A percentile compares a stretch with the other conserved stretches of the same genome.
Conservation (phyloP, 2,888 invertebrate genomes). For the Euproctis similis region DNA sequence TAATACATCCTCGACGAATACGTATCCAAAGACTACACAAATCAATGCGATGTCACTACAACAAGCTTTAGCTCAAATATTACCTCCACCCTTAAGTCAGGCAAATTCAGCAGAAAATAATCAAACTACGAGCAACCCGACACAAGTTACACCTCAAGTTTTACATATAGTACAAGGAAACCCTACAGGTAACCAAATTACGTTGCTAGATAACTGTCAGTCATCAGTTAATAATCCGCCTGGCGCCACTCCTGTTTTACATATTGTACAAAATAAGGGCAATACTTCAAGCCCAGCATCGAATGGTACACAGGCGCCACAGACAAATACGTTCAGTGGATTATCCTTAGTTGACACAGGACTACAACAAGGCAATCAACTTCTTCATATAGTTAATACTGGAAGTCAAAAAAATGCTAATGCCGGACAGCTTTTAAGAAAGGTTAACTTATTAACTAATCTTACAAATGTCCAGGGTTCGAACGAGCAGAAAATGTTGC, state of each 20-base stretch:
- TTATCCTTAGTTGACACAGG: conserved; percentile 61
- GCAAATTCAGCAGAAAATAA: conserved; percentile 40
- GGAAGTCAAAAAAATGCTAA: conserved; percentile 53
- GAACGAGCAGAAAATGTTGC: conserved; percentile 74
- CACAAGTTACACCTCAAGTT: conserved; percentile 45
- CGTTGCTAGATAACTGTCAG: conserved; percentile 55
- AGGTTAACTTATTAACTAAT: conserved; percentile 68
- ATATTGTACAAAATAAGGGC: conserved; percentile 65
- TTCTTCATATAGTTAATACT: conserved; percentile 68
- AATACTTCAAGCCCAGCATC: conserved; percentile 28
- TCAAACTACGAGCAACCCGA: conserved; percentile 27
- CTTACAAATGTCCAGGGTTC: conserved; percentile 62
- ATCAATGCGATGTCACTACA: conserved; percentile 63
- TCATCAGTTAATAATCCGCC: conserved; percentile 56
- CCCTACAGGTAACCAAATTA: conserved; percentile 52
- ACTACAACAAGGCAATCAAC: conserved; percentile 64
- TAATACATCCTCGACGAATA: conserved; percentile 26
- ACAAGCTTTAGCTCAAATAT: conserved; percentile 65
- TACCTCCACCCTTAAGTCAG: conserved; percentile 62
- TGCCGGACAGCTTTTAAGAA: conserved; percentile 57
- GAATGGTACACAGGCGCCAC: conserved; percentile 38
- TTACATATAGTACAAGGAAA: conserved; percentile 68
- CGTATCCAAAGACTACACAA: conserved; percentile 49
- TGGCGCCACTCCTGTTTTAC: conserved; percentile 57
- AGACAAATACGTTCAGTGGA: conserved; percentile 51